A percentile compares a stretch with the other conserved stretches of the same genome.
phyloP scores from a whole-genome alignment of 2,113 vertebrate genomes.

The Ptyas mucosa region DNA sequence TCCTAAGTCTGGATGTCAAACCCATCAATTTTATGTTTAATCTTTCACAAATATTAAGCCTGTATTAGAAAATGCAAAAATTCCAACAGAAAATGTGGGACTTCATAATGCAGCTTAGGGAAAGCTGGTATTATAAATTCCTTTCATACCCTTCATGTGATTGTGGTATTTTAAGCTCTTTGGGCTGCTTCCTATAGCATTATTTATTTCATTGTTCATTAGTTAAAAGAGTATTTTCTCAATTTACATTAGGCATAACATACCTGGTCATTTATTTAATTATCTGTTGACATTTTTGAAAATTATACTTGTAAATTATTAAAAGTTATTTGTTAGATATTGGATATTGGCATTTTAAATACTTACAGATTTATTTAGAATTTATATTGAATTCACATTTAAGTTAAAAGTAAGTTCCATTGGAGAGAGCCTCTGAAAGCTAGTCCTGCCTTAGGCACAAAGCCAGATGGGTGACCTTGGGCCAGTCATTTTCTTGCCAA shows the following conservation, averaged over 20 bases:
- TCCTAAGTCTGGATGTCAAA: not conserved
- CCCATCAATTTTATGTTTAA: slow-evolving; percentile 10
- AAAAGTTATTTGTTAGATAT: not conserved
- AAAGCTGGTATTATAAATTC: slow-evolving; percentile 35
- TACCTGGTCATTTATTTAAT: not conserved
- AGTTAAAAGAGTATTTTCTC: not conserved
- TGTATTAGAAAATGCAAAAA: slow-evolving; percentile 14
- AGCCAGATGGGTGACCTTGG: not conserved
- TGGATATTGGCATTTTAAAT: too few species aligned
- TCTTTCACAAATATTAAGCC: not conserved
- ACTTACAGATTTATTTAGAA: not conserved
- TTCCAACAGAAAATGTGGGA: not conserved
- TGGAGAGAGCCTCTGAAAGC: not conserved
- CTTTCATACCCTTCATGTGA: slow-evolving; percentile 8
- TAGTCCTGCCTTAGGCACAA: not conserved
- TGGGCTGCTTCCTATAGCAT: not conserved
- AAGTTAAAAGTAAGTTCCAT: not conserved
- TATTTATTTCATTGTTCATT: not conserved
- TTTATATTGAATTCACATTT: not conserved
- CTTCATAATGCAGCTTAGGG: slow-evolving; percentile 46
- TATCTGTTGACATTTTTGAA: not conserved
- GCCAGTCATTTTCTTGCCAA: not conserved
- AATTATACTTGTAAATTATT: not conserved
- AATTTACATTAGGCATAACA: not conserved
- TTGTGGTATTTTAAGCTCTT: not conserved